These are phyloP conservation scores for Peromyscus melanophrys DNA, from an alignment of 2,797 vertebrate genomes.

Conservation along the genomic window DNA sequence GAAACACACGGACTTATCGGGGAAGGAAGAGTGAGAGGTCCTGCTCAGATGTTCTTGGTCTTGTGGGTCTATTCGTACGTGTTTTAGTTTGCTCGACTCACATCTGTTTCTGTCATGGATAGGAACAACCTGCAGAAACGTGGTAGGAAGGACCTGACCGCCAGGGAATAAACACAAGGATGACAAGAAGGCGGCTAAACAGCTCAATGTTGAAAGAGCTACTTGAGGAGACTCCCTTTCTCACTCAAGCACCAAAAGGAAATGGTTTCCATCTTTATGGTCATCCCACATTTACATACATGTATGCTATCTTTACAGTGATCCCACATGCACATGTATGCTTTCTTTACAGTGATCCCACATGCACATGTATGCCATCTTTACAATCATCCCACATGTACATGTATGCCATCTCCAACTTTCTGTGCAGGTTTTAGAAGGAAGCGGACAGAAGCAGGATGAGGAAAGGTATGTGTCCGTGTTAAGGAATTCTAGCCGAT, in stretches of 20 bases:
- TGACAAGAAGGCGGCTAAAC: not conserved
- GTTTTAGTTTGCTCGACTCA: not conserved
- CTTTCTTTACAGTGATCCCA: too few species aligned
- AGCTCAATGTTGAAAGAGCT: not conserved
- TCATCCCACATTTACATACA: not conserved
- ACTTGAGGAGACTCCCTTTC: not conserved
- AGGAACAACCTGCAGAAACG: not conserved
- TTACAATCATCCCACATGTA: too few species aligned
- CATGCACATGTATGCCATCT: too few species aligned
- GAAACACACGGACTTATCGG: not conserved
- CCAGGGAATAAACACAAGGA: not conserved
- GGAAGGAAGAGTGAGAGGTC: not conserved
- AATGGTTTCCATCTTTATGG: not conserved
- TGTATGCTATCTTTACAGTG: too few species aligned
- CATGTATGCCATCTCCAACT: not conserved
- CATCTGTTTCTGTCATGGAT: not conserved
- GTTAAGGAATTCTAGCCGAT: constrained; percentile 1
- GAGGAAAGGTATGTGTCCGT: not conserved
- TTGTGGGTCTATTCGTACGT: not conserved
- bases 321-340: not conserved
- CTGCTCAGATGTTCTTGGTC: not conserved
- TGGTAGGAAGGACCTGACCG: not conserved
- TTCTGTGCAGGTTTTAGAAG: constrained; percentile 18
- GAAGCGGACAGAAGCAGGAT: constrained; percentile 24
- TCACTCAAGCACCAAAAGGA: not conserved